Evolutionary conservation across 2,797 vertebrate genomes (phyloP).

Genomic region (Urosaurus nigricauda): DNA sequence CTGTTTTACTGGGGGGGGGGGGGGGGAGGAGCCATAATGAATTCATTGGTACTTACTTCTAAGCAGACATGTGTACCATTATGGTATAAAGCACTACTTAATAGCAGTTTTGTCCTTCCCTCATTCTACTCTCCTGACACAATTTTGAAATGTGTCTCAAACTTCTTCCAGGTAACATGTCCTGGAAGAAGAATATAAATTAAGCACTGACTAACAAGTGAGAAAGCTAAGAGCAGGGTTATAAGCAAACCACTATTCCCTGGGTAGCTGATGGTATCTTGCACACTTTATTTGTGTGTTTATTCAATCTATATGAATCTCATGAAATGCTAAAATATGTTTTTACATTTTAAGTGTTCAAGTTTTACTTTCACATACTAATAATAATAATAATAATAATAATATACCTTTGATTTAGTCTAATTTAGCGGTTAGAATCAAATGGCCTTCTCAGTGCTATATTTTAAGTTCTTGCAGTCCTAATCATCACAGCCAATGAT

Average conservation of each 20-base stretch:
- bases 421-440: too few species aligned
- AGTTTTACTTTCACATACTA: not conserved
- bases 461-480: too few species aligned
- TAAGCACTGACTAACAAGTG: not conserved
- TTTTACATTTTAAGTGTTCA: too few species aligned
- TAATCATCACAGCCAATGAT: too few species aligned
- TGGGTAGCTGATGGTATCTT: not conserved
- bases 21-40: not conserved
- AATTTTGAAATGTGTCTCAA: not conserved
- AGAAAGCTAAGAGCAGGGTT: not conserved
- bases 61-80: not conserved
- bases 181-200: not conserved
- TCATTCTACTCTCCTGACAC: not conserved
- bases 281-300: too few species aligned
- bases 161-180: not conserved
- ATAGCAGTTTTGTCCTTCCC: not conserved
- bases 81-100: not conserved
- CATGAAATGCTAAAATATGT: too few species aligned
- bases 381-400: too few species aligned
- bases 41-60: not conserved
- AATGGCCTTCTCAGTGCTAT: too few species aligned
- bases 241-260: not conserved
- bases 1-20: not conserved
- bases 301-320: too few species aligned
- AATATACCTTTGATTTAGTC: not conserved